These are phyloP conservation scores for Botia kubotai DNA, from an alignment of 2,797 vertebrate genomes.

Conservation along the genomic window DNA sequence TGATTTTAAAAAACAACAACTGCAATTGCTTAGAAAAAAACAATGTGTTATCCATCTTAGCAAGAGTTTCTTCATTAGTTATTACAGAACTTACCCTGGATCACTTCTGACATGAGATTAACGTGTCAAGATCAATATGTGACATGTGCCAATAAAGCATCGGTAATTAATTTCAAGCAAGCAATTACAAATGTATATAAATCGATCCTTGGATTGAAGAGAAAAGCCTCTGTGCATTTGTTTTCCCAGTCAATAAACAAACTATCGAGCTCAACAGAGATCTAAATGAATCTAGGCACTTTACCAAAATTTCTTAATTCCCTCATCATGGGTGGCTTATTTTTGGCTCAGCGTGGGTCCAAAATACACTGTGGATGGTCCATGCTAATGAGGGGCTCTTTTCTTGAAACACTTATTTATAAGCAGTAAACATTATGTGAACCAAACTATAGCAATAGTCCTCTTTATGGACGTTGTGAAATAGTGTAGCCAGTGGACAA, in stretches of 20 bases:
- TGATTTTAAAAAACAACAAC: too few relatives aligned
- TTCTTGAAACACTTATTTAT: constrained; percentile 6
- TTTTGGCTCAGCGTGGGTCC: constrained; percentile 29
- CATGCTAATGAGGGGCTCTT: constrained; percentile 23
- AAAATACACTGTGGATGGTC: neutral
- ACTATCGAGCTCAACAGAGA: constrained; percentile 67
- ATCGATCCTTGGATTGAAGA: neutral
- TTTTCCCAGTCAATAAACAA: constrained; percentile 63
- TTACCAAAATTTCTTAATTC: constrained; percentile 42
- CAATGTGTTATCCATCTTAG: neutral
- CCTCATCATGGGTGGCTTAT: constrained; percentile 30
- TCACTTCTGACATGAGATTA: constrained; percentile 63
- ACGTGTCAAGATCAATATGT: constrained; percentile 50
- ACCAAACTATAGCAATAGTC: neutral
- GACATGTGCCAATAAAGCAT: constrained; percentile 46
- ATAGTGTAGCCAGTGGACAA: neutral
- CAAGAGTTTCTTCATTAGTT: neutral
- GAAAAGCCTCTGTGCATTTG: neutral
- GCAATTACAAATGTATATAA: neutral
- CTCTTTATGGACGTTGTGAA: neutral
- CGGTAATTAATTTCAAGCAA: constrained; percentile 1
- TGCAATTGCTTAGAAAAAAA: neutral
- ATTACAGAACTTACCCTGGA: constrained; percentile 51
- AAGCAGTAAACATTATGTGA: neutral
- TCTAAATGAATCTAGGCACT: constrained; percentile 60